Conservation (phyloP, 2,888 invertebrate genomes). For the Nesidiocoris tenuis region DNA sequence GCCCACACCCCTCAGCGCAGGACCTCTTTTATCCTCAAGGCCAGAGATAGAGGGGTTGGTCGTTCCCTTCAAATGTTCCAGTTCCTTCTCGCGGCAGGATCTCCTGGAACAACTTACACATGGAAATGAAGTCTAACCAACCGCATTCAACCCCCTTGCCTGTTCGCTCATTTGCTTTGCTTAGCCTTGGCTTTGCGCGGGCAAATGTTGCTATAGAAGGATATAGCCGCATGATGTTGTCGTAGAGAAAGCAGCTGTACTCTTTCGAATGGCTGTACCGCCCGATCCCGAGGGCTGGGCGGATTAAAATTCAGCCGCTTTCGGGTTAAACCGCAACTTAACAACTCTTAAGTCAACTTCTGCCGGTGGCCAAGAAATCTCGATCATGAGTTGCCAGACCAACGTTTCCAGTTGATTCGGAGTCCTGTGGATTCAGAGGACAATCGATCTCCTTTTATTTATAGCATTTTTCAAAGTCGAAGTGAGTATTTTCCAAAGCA, state of each 20-base stretch:
- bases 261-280: neutral
- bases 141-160: conserved; percentile 16
- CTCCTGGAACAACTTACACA: conserved; percentile 22
- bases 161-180: conserved; percentile 29
- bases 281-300: neutral
- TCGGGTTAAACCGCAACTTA: no score
- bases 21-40: neutral
- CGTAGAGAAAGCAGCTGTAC: neutral
- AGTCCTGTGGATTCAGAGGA: no score
- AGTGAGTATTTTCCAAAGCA: no score
- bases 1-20: neutral
- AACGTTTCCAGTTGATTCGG: no score
- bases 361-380: no score
- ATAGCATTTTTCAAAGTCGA: no score
- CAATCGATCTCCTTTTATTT: no score
- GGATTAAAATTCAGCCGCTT: neutral
- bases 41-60: neutral
- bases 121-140: conserved; percentile 30
- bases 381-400: no score
- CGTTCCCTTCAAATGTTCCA: conserved; percentile 12
- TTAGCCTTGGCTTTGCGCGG: neutral
- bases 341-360: no score
- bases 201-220: neutral
- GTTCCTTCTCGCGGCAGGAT: conserved; percentile 10
- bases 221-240: neutral